Evolutionary conservation across 1,140 invertebrate genomes (phyloP).

Genomic region (Acromyrmex echinatior): DNA sequence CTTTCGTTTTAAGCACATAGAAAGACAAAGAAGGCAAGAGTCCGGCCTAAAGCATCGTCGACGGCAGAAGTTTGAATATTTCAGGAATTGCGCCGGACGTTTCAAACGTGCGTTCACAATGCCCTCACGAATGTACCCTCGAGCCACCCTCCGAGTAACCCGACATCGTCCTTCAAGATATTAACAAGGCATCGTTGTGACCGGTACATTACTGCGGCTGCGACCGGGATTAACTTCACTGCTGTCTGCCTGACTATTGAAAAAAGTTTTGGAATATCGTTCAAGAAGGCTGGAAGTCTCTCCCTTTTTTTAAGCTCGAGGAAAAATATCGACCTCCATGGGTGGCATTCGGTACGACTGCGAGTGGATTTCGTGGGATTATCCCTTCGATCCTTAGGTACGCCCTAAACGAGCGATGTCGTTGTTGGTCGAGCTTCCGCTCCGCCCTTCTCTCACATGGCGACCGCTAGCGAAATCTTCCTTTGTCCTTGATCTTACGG

Average conservation of each 20-base stretch:
- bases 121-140: constrained; percentile 76
- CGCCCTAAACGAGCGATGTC: constrained; percentile 29
- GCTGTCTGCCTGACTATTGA: constrained; percentile 76
- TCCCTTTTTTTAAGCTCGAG: constrained; percentile 2
- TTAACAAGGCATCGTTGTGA: constrained; percentile 86
- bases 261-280: constrained; percentile 66
- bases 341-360: constrained; percentile 16
- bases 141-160: constrained; percentile 77
- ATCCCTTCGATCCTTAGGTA: constrained; percentile 62
- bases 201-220: constrained; percentile 63
- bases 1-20: constrained; percentile 72
- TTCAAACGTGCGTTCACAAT: constrained; percentile 78
- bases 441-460: constrained; percentile 27
- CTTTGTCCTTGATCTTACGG: constrained; percentile 61
- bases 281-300: constrained; percentile 44
- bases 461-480: constrained; percentile 60
- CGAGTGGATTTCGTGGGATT: constrained; percentile 74
- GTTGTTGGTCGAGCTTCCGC: constrained; percentile 36
- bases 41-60: constrained; percentile 48
- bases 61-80: constrained; percentile 85
- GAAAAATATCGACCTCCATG: constrained; percentile 46
- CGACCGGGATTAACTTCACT: constrained; percentile 74
- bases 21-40: constrained; percentile 51
- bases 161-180: constrained; percentile 78
- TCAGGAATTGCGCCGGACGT: constrained; percentile 81